phyloP scores from a whole-genome alignment of 2,888 invertebrate species.

The Macrosoma leucophasiata region DNA sequence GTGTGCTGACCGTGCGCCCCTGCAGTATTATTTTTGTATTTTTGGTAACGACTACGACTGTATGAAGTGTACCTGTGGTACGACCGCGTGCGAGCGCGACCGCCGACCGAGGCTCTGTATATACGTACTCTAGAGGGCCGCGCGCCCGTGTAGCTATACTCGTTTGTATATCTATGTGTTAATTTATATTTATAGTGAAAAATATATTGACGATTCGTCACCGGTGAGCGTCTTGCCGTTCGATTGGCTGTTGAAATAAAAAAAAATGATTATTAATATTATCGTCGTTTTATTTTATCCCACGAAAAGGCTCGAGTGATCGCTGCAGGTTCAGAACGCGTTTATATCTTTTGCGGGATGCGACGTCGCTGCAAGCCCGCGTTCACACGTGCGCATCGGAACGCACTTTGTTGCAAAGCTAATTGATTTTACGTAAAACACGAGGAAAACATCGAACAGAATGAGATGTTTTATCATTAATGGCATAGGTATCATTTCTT shows the following conservation, averaged over 20 bases:
- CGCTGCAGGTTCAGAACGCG: slow-evolving; percentile 30
- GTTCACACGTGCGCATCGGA: slow-evolving; percentile 5
- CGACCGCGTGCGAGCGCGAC: slow-evolving; percentile 14
- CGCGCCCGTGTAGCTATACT: slow-evolving; percentile 25
- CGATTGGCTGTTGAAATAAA: slow-evolving; percentile 54
- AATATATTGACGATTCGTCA: slow-evolving; percentile 29
- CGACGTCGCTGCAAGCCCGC: slow-evolving; percentile 1
- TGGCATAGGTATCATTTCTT: too few relatives aligned
- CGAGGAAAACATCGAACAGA: too few relatives aligned
- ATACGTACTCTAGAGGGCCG: slow-evolving; percentile 25
- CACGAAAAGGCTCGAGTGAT: background rate
- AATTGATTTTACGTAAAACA: too few relatives aligned
- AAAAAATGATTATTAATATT: slow-evolving; percentile 39
- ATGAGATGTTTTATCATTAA: too few relatives aligned
- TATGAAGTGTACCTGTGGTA: slow-evolving; percentile 22
- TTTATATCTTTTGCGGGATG: slow-evolving; percentile 43
- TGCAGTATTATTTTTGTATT: slow-evolving; percentile 68
- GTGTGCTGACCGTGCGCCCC: slow-evolving; percentile 30
- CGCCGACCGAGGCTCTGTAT: slow-evolving; percentile 26
- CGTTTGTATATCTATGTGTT: slow-evolving; percentile 30
- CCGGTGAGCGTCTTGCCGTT: slow-evolving; percentile 35
- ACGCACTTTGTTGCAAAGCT: too few relatives aligned
- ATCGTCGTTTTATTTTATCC: slow-evolving; percentile 1
- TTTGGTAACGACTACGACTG: slow-evolving; percentile 44
- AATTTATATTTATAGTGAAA: slow-evolving; percentile 30